Evolutionary conservation across 2,888 invertebrate species (phyloP), one percentile per base, ranked within the genome.

Genomic region (Halictus ligatus): DNA sequence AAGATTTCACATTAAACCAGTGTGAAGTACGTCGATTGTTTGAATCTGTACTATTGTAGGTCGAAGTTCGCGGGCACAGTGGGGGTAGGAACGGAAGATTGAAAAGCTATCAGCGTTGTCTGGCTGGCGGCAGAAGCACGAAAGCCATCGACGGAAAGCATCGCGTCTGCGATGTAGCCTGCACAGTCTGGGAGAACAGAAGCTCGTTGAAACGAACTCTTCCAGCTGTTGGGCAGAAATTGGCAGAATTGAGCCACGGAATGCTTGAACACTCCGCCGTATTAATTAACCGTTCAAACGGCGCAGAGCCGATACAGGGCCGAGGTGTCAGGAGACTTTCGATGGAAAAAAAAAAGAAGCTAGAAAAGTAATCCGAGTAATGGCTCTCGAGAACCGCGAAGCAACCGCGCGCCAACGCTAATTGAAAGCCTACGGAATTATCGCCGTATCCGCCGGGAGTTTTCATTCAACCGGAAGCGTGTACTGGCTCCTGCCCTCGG

Each of bases 341-440:
- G 85, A 87, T 86, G 82, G 85, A 84, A 84, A 3, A 25, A 29
- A 29, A 84, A 84, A 10, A n/a, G 2, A 90, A 81, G 81, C 84
- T 88, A 82, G 89, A 86, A 88, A 92, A 92, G 91, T 92, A 92
- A 92, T 92, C 87, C 89, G 83, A 89, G 91, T 92, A 92, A 92
- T 92, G 90, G 89, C 89, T 87, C 89, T 90, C 88, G 83, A 91
- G 88, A 86, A 84, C 72, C 67, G 60, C 48, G 78, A 43, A 78
- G 75, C 75, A 77, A 67, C 25, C 84, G 85, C 87, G 88, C 85
- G 82, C 77, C 60, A 78, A 81, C 85, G 88, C 88, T 89, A 89
- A 91, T 91, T 89, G 89, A 89, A 90, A 85, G 88, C 86, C 81
- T 86, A 84, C 88, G 58, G 87, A 90, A 91, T 92, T 92, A 91